Conservation (phyloP, 2,113 vertebrate species). For the Oreotrochilus melanogaster region DNA sequence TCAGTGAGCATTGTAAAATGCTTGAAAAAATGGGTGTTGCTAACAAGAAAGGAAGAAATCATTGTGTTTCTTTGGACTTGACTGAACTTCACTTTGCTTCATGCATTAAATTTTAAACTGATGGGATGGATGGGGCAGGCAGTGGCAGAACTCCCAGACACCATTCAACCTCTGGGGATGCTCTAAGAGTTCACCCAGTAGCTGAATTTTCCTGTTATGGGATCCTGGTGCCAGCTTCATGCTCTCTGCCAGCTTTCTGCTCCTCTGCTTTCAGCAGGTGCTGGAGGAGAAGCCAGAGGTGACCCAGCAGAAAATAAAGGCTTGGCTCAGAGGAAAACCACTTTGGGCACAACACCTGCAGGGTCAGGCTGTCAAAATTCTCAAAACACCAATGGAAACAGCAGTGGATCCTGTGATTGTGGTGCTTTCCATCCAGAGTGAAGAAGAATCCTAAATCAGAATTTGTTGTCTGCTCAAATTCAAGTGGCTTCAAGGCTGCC, state of each 20-base stretch:
- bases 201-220: fast-evolving
- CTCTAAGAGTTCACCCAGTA: neutral
- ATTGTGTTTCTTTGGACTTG: neutral
- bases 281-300: neutral
- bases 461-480: neutral
- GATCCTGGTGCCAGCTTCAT: neutral
- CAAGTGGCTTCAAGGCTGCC: neutral
- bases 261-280: neutral
- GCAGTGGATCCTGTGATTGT: neutral
- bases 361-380: neutral
- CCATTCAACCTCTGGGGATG: neutral
- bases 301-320: neutral
- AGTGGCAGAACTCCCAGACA: neutral
- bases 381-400: neutral
- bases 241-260: neutral
- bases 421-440: neutral
- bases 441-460: neutral
- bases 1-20: neutral
- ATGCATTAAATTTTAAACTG: neutral
- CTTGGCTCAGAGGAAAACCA: neutral
- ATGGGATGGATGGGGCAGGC: neutral
- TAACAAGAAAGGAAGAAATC: neutral
- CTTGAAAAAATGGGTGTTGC: neutral
- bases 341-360: neutral
- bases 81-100: neutral